phyloP scores from a whole-genome alignment of 2,888 invertebrate genomes.

The Phortica okadai region DNA sequence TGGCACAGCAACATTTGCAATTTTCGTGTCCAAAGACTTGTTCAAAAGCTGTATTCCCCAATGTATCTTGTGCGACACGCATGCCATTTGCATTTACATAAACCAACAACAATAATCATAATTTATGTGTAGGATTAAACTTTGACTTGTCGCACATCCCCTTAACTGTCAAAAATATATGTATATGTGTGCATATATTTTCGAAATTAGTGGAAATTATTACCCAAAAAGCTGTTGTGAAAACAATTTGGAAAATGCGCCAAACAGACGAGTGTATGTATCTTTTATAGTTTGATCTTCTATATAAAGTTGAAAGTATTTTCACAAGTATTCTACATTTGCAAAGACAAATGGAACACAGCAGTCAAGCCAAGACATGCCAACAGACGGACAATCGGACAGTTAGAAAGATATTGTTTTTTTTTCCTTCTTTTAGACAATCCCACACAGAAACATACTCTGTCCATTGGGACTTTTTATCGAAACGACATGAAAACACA shows the following conservation, averaged over 20 bases:
- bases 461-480: not conserved
- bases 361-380: slow-evolving; percentile 7
- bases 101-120: not conserved
- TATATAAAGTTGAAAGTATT: not conserved
- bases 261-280: not conserved
- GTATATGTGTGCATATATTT: not conserved
- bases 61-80: slow-evolving; percentile 6
- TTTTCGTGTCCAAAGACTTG: slow-evolving; percentile 48
- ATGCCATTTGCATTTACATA: slow-evolving; percentile 4
- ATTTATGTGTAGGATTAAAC: not conserved
- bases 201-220: not conserved
- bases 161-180: not conserved
- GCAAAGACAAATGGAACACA: too few species aligned
- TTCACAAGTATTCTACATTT: too few species aligned
- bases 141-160: not conserved
- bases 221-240: not conserved
- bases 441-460: slow-evolving; percentile 26
- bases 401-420: not conserved
- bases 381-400: slow-evolving; percentile 18
- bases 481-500: not conserved
- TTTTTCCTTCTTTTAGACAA: not conserved
- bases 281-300: not conserved
- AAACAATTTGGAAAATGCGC: not conserved
- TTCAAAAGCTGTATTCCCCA: not conserved
- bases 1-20: slow-evolving; percentile 6